Percentiles rank a stretch among this genome's conserved stretches.
phyloP scores from a whole-genome alignment of 2,888 invertebrate genomes.

The Gordius sp. region DNA sequence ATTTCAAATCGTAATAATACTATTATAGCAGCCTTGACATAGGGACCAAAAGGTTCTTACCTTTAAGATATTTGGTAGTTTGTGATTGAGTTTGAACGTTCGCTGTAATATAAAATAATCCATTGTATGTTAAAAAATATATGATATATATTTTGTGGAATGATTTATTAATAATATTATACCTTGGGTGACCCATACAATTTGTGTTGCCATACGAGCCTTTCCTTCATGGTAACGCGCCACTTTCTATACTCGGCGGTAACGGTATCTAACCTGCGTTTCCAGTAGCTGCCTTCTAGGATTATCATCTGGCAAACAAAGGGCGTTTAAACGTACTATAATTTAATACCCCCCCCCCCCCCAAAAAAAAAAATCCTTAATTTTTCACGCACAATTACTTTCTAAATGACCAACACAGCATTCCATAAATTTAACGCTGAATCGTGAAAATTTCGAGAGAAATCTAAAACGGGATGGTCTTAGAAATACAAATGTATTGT shows the following conservation, averaged over 20 bases:
- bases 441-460: too few relatives aligned
- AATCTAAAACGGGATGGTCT: too few relatives aligned
- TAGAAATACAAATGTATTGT: too few relatives aligned
- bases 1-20: too few relatives aligned
- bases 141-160: not conserved
- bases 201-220: not conserved
- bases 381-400: too few relatives aligned
- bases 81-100: constrained; percentile 8
- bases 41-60: too few relatives aligned
- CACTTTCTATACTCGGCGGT: constrained; percentile 98
- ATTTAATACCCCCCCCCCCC: too few relatives aligned
- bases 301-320: constrained; percentile 96
- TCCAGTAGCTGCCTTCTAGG: constrained; percentile 98
- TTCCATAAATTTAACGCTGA: too few relatives aligned
- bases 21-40: too few relatives aligned
- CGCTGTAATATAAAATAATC: not conserved
- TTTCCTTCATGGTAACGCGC: constrained; percentile 34
- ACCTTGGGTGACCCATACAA: not conserved
- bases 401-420: too few relatives aligned
- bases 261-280: constrained; percentile 72
- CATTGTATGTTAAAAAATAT: not conserved
- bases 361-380: too few relatives aligned
- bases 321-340: too few relatives aligned
- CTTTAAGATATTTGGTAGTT: constrained; percentile 8
- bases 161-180: not conserved